Conservation (phyloP, 1,140 invertebrate genomes). For the Pseudomyrmex gracilis region DNA sequence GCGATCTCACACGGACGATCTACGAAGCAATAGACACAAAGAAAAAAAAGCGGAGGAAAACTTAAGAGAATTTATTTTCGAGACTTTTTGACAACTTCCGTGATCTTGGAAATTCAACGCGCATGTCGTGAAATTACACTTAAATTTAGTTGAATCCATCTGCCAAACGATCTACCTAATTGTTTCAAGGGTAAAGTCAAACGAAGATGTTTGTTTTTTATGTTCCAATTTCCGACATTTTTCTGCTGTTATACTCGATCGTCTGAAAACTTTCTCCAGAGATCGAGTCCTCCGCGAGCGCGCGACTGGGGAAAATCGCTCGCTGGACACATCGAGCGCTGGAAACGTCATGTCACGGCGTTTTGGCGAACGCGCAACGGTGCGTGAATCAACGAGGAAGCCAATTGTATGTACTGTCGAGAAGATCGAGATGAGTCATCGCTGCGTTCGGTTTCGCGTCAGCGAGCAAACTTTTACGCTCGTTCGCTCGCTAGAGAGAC, state of each 20-base stretch:
- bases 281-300: not conserved
- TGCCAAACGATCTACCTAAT: not conserved
- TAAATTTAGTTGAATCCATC: not conserved
- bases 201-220: not conserved
- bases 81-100: not conserved
- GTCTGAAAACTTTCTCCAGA: not conserved
- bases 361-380: constrained; percentile 49
- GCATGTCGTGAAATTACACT: not conserved
- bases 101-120: not conserved
- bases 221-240: not conserved
- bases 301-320: not conserved
- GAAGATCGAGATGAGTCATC: constrained; percentile 69
- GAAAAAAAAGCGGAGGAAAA: not conserved
- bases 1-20: not conserved
- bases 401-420: constrained; percentile 47
- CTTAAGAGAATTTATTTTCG: not conserved
- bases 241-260: not conserved
- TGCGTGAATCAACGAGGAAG: constrained; percentile 69
- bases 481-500: constrained; percentile 45
- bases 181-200: not conserved
- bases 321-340: constrained; percentile 10
- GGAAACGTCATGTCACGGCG: constrained; percentile 22
- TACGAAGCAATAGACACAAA: not conserved
- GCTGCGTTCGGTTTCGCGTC: constrained; percentile 64
- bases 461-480: constrained; percentile 50